Evolutionary conservation across 2,888 invertebrate genomes (phyloP), one percentile per base, ranked within the genome.

Genomic region (Phaonia tiefii): DNA sequence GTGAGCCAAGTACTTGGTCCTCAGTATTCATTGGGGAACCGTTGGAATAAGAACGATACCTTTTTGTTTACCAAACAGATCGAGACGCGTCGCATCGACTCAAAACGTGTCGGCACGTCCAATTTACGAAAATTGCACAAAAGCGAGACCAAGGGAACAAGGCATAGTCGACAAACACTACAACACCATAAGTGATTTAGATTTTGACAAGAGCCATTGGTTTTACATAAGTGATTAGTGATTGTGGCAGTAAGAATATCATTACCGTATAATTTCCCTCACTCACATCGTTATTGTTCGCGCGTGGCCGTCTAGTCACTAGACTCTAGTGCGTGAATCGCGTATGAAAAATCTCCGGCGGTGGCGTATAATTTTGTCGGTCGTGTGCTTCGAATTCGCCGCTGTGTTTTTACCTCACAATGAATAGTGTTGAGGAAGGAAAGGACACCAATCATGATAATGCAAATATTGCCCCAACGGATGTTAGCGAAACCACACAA

Each of bases 21-120:
- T 71, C 71, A 80, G 80, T 80, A 71, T 67, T 44, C 26, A 54
- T 74, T 71, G 71, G 74, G 4, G 44, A 71, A 71, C 46, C 74
- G 77, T 26, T 70, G 44, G 17, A 51, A 44, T 42, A 51, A 75
- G 77, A 77, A 25, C 80, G 51, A 42, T 20, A 70, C 5, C 17
- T 31, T 26, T 31, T 69, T 37, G 11, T 20, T 58, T 22, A 46
- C 22, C 42, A 17, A 37, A 63, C 25, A 37, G 31, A 26, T 56
- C 44, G 44, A 22, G 22, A 8, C 22, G 54, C 4, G 13, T 49
- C 65, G 37, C 58, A 37, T 1, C 69, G 25, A 31, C 26, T 54
- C 13, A 25, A 31, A 11, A 26, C 7, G 25, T 54, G 42, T n/a
- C n/a, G n/a, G n/a, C n/a, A 73, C 54, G 42, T 54, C 42, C 26